Evolutionary conservation across 2,888 invertebrate species (phyloP).

Genomic region (Cosmia trapezina): DNA sequence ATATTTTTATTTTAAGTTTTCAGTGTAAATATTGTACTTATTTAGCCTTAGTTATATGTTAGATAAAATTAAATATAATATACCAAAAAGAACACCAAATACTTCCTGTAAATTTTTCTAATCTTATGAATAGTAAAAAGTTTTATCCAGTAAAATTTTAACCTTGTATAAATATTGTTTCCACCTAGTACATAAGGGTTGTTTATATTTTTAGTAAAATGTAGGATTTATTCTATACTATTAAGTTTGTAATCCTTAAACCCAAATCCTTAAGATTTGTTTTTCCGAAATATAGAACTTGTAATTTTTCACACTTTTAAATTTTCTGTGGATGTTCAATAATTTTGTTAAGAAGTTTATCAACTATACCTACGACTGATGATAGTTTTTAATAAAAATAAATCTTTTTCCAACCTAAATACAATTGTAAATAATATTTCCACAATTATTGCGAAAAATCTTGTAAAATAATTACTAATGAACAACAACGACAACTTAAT

Average conservation of each 20-base stretch:
- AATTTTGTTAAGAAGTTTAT: constrained; percentile 61
- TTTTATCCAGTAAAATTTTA: constrained; percentile 69
- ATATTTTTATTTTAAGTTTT: constrained; percentile 52
- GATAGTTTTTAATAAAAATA: constrained; percentile 77
- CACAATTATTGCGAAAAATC: constrained; percentile 65
- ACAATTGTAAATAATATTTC: constrained; percentile 75
- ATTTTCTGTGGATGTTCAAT: constrained; percentile 37
- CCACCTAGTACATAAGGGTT: constrained; percentile 60
- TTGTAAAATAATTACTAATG: constrained; percentile 74
- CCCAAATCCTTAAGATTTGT: constrained; percentile 11
- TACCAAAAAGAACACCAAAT: constrained; percentile 85
- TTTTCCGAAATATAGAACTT: constrained; percentile 3
- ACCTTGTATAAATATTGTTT: constrained; percentile 50
- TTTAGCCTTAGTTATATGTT: constrained; percentile 67
- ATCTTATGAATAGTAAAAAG: constrained; percentile 83
- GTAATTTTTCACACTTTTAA: constrained; percentile 10
- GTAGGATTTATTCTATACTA: constrained; percentile 61
- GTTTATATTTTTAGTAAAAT: constrained; percentile 59
- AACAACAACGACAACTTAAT: constrained; percentile 89
- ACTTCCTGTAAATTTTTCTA: constrained; percentile 83
- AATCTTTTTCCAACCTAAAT: constrained; percentile 76
- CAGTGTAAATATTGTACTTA: constrained; percentile 77
- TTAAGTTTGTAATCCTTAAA: constrained; percentile 20
- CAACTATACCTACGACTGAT: constrained; percentile 84
- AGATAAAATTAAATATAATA: constrained; percentile 68